Base-by-base conservation (phyloP, 2,113 vertebrate genomes). In the Perccottus glenii region DNA sequence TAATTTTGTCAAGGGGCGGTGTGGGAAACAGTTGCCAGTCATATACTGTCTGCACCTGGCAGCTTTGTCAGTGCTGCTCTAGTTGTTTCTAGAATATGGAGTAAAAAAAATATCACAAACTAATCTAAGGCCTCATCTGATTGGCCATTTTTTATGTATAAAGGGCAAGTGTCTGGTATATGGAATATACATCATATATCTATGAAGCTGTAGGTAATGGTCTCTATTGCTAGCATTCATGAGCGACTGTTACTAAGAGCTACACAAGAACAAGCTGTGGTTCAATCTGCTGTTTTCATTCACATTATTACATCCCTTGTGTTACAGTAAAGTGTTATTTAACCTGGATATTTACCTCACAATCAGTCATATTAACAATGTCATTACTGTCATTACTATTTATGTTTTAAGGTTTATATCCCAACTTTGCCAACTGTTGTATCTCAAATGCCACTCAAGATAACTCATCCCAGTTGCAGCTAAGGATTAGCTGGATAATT, bases 21-120 rank as follows among this genome's bases (percentile, higher is more conserved):
- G 88, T 84, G 86, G 80, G 89, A 88, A 91, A 91, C 87, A 91
- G 87, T 90, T 91, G 88, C 75, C 84, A 88, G 90, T 88, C 88
- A 78, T 80, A 73, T 88, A 84, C 74, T 86, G 84, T 88, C 86
- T 78, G 75, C 78, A 89, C 75, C 82, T 86, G 82, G 76, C 83
- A 74, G 60, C 32, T 42, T 58, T 64, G 36, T n/a, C 35, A 46
- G 35, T 45, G 67, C 53, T 62, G 44, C 38, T 83, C 64, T 73
- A 80, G 75, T 70, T 73, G 75, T 78, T 82, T 81, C 76, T 65
- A 58, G 7, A 58, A 65, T 60, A 43, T 58, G n/a, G 7, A 19
- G 14, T 19, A 2, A 6, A 16, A n/a, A 19, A 3, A 8, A 11
- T 7, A 4, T 56, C 9, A 27, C 19, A 27, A 27, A 27, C 19